Evolutionary conservation across 2,113 vertebrate genomes (phyloP), one percentile per base, ranked within the genome.

Genomic region (Manacus vitellinus): DNA sequence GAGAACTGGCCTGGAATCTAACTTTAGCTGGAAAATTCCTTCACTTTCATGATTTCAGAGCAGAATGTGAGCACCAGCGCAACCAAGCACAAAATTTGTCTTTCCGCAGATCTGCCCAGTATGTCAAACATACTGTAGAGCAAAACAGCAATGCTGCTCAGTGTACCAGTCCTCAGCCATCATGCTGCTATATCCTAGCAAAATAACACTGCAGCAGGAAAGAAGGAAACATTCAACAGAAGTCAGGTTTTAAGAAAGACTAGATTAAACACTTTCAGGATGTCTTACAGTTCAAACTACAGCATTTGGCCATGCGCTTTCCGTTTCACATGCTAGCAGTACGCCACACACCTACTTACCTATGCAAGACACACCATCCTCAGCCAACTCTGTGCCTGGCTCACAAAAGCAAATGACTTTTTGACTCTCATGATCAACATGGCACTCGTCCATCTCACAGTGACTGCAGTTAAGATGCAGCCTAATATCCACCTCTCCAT

Each of bases 391-490:
- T 4, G 98, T 98, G 82, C 98, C 98, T 11, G 98, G 97, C 20
- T 99, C 99, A 51, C 99, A 99, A 98, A 98, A 99, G 97, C 99
- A 99, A 96, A 98, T 97, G 61, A 98, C 92, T 65, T 98, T 97
- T 55, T 98, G 98, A 82, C 97, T 98, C 49, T 98, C 98, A 2
- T 96, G 95, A 86, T 97, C 98, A 96, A 98, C 85, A 83, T 98
- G 98, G 95, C 99, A 99, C 66, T 99, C 99, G 0, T 98, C 98
- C 77, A 98, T 98, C 89, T 99, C 98, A 85, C 99, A 99, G 97
- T 99, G 99, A 96, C 99, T 99, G 98, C 99, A 99, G 98, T 99
- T 99, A 87, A 99, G 98, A 83, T 99, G 98, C 21, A 99, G 98
- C 78, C 97, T 99, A 96, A 99, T 99, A 92, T 98, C 98, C 96